phyloP scores from a whole-genome alignment of 2,113 vertebrate species.

The Corvus cornix region DNA sequence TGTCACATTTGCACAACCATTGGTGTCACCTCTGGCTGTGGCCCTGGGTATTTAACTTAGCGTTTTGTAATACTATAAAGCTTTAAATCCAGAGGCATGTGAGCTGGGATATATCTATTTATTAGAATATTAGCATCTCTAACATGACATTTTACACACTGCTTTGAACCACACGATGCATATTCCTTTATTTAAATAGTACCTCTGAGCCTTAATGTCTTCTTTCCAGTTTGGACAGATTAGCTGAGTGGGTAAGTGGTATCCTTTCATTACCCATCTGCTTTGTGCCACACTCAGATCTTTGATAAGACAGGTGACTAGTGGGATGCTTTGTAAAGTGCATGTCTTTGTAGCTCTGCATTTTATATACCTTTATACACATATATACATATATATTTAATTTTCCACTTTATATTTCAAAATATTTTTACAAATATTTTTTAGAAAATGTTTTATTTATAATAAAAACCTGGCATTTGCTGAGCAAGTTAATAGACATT shows the following conservation, averaged over 20 bases:
- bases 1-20: neutral
- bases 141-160: neutral
- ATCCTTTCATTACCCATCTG: neutral
- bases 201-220: neutral
- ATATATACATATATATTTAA: neutral
- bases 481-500: neutral
- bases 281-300: neutral
- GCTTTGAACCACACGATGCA: neutral
- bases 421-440: neutral
- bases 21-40: neutral
- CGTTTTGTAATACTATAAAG: neutral
- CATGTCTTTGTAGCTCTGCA: neutral
- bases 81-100: conserved; percentile 9
- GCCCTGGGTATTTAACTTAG: neutral
- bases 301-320: neutral
- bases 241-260: neutral
- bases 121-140: conserved; percentile 38
- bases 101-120: neutral
- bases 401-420: neutral
- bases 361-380: neutral
- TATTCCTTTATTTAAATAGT: conserved; percentile 16
- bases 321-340: neutral
- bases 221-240: neutral
- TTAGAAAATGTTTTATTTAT: neutral
- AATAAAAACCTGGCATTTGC: neutral